Base-by-base conservation (phyloP, 2,888 invertebrate genomes). In the Lasioglossum pauxillum region DNA sequence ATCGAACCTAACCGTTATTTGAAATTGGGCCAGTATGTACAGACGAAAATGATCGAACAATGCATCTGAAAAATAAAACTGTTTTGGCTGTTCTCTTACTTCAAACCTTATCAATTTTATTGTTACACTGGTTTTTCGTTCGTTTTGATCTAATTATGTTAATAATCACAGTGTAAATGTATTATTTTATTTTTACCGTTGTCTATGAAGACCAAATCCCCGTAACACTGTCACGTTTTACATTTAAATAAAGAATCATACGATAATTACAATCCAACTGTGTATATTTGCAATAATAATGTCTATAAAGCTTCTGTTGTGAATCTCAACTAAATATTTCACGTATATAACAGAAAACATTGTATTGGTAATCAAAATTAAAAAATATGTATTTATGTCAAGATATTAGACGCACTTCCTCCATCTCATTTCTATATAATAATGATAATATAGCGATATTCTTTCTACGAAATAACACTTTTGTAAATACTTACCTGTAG, bases 11-110 rank as follows among this genome's bases (percentile, higher is more conserved):
- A 85, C 57, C 78, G 78, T 82, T 85, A 85, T 60, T 12, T 35
- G 57, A 75, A 88, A 88, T 38, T 88, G 57, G 80, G 72, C 82
- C 82, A 88, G 27, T n/a, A n/a, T n/a, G n/a, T n/a, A 53, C 46
- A 75, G 23, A 16, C 49, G 23, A 31, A 12, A 81, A 41, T 81
- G 75, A 81, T 73, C 27, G 75, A 81, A 80, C 41, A 78, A 75
- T 64, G 72, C 72, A 64, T 84, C 46, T 76, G 64, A 75, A 81
- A 41, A 60, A 75, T 31, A 23, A 67, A 35, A 12, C 49, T 64
- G 69, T 38, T 49, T 71, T 38, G 35, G 53, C 41, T 57, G 35
- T 64, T 79, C 35, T 77, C 64, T 74, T 14, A 57, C 4, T 57
- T 57, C n/a, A 10, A 57, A 57, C 23, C 12, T 14, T 1, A 53